Conservation (phyloP, 2,113 vertebrate species). For the Sclerurus mexicanus region DNA sequence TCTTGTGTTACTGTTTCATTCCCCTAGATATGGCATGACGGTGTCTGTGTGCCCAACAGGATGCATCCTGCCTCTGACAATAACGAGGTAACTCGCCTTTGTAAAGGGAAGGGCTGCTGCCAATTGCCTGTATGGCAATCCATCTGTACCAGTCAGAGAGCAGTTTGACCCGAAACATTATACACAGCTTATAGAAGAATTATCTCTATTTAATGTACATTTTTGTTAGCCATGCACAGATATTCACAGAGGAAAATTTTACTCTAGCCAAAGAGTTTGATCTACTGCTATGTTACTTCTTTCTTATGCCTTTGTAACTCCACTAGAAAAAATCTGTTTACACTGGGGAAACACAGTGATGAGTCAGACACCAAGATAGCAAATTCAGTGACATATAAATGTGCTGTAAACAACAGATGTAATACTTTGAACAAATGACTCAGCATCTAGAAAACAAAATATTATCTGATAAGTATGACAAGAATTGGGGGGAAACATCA, state of each 20-base stretch:
- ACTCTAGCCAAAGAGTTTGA: neutral
- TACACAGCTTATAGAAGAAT: neutral
- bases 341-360: neutral
- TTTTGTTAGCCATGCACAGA: neutral
- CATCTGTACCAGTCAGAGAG: neutral
- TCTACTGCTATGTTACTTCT: neutral
- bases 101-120: neutral
- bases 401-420: conserved; percentile 35
- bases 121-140: neutral
- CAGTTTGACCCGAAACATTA: neutral
- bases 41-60: neutral
- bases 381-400: conserved; percentile 28
- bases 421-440: conserved; percentile 33
- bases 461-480: neutral
- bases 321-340: neutral
- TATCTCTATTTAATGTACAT: neutral
- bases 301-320: neutral
- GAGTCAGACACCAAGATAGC: neutral
- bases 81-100: neutral
- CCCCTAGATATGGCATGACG: rapidly evolving
- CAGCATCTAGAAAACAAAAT: conserved; percentile 1
- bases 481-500: neutral
- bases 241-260: neutral
- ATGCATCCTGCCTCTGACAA: neutral
- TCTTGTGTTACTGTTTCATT: neutral